Evolutionary conservation across 2,113 vertebrate species (phyloP).

Genomic region (Chlamydotis undulata): DNA sequence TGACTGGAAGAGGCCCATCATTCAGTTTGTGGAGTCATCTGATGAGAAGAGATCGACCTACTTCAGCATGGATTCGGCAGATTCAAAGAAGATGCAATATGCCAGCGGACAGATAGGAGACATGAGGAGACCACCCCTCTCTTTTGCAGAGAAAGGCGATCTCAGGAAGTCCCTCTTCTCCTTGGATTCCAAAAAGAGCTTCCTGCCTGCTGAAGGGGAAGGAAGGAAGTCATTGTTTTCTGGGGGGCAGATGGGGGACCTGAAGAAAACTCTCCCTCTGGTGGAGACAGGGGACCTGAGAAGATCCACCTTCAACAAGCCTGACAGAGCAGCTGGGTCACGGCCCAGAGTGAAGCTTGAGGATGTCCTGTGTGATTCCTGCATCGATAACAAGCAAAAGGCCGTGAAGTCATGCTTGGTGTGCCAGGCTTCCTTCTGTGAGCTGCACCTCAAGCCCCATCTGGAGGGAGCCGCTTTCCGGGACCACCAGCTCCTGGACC

Average conservation of each 20-base stretch:
- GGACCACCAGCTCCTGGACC: constrained; percentile 92
- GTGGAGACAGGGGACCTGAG: constrained; percentile 66
- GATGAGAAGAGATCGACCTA: constrained; percentile 79
- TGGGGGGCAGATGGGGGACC: constrained; percentile 49
- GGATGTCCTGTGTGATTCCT: constrained; percentile 92
- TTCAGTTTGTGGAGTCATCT: constrained; percentile 78
- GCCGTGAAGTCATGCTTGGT: constrained; percentile 93
- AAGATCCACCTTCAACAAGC: constrained; percentile 61
- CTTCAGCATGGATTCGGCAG: constrained; percentile 78
- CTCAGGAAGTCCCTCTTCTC: constrained; percentile 75
- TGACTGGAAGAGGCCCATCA: constrained; percentile 79
- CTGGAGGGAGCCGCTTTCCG: constrained; percentile 92
- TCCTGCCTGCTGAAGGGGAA: constrained; percentile 48
- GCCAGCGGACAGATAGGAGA: constrained; percentile 70
- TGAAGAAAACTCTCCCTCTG: constrained; percentile 66
- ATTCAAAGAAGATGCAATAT: constrained; percentile 71
- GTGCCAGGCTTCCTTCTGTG: constrained; percentile 94
- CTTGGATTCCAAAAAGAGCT: constrained; percentile 72
- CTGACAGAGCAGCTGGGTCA: not conserved
- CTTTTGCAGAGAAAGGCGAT: constrained; percentile 76
- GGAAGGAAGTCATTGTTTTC: constrained; percentile 56
- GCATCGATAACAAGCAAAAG: constrained; percentile 88
- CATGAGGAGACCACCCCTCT: constrained; percentile 58
- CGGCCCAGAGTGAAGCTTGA: constrained; percentile 64
- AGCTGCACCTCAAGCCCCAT: constrained; percentile 90